A percentile compares a stretch with the other conserved stretches of the same genome.
phyloP scores from a whole-genome alignment of 2,797 vertebrate species.

The Kryptopterus vitreolus region DNA sequence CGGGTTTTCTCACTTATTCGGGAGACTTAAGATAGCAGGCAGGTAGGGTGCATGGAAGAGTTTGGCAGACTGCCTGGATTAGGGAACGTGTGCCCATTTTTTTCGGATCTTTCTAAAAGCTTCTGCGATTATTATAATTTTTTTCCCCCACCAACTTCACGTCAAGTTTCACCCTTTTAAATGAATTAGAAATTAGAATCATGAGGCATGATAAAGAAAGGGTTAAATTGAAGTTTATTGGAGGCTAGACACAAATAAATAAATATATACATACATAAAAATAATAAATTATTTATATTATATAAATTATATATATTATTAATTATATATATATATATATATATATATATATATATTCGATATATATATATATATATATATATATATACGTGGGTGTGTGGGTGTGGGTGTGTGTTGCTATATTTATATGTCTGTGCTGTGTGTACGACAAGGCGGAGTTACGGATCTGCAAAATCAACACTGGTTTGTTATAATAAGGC shows the following conservation, averaged over 20 bases:
- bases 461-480: not conserved
- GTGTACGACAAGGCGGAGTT: not conserved
- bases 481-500: not conserved
- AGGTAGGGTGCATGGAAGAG: conserved; percentile 78
- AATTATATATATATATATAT: too few relatives aligned
- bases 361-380: too few relatives aligned
- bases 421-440: not conserved
- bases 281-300: too few relatives aligned
- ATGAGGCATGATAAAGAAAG: not conserved
- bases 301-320: too few relatives aligned
- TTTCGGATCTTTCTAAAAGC: conserved; percentile 48
- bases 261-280: too few relatives aligned
- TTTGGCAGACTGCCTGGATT: conserved; percentile 83
- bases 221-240: not conserved
- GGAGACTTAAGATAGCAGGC: conserved; percentile 79
- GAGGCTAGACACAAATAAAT: too few relatives aligned
- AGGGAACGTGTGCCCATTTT: conserved; percentile 75
- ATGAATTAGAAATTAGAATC: not conserved
- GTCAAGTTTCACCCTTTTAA: not conserved
- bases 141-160: not conserved
- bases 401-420: not conserved
- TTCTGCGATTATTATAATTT: conserved; percentile 1
- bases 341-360: too few relatives aligned
- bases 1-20: conserved; percentile 70
- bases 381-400: not conserved